A percentile compares a stretch with the other conserved stretches of the same genome.
phyloP scores from a whole-genome alignment of 2,797 vertebrate species.

The Pangasius djambal region DNA sequence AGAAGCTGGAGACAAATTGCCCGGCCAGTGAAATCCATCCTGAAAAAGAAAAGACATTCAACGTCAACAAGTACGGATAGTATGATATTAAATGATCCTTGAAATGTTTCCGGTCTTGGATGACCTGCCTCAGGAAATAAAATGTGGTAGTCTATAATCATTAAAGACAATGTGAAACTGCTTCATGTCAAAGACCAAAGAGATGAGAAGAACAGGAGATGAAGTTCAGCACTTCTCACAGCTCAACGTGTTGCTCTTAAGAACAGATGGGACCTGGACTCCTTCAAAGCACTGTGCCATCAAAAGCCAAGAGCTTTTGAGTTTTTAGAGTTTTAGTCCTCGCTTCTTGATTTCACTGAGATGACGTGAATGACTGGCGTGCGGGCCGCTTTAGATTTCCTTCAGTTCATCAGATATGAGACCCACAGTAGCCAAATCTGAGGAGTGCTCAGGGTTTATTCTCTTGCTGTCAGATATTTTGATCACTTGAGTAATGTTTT shows the following conservation, averaged over 20 bases:
- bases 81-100: slow-evolving; percentile 35
- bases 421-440: neutral
- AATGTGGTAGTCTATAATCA: slow-evolving; percentile 8
- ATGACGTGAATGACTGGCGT: slow-evolving; percentile 1
- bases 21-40: slow-evolving; percentile 17
- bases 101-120: neutral
- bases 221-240: slow-evolving; percentile 16
- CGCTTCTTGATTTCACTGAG: neutral
- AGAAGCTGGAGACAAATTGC: slow-evolving; percentile 13
- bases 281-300: neutral
- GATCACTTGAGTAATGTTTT: neutral
- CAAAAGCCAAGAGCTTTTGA: neutral
- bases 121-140: slow-evolving; percentile 17
- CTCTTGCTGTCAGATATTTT: neutral
- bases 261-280: slow-evolving; percentile 10
- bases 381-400: neutral
- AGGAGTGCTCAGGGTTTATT: neutral
- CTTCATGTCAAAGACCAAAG: neutral
- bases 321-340: neutral
- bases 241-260: slow-evolving; percentile 14
- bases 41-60: slow-evolving; percentile 2
- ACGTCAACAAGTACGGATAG: slow-evolving; percentile 25
- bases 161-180: neutral
- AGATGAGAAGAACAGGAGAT: slow-evolving; percentile 33
- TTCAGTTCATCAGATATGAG: slow-evolving; percentile 6